Base-by-base conservation (phyloP, 2,113 vertebrate species). In the Leiothrix lutea region DNA sequence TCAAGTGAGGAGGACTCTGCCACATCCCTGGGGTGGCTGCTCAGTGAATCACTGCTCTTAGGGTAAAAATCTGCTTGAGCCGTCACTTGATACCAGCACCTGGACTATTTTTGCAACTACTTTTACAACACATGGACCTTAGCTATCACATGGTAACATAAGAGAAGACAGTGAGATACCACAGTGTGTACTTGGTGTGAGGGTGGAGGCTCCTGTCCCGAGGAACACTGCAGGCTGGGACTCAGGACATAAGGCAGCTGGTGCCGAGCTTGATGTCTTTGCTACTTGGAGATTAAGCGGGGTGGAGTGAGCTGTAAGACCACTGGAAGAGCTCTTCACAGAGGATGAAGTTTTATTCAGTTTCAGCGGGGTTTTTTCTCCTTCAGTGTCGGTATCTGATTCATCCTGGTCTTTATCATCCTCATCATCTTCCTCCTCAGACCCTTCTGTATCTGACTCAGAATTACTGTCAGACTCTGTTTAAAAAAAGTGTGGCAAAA, bases 381-480 rank as follows among this genome's bases (percentile, higher is more conserved):
- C 97, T 70, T 99, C 98, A 7, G 98, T 98, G 77, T 99, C 98
- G 6, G 98, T 98, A 97, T 98, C 98, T 0, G 98, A 98, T 94
- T 99, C 98, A 66, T 98, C 98, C 62, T 96, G 98, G 90, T 99
- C 98, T 97, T 98, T 98, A 98, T 98, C 96, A 93, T 98, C 98
- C 78, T 98, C 98, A 77, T 98, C 98, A 91, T 99, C 98, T 85
- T 98, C 98, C 78, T 98, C 98, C 92, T 99, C 99, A 60, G 99
- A 99, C 81, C 97, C 98, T 90, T 99, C 99, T 45, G 99, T 98
- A 97, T 99, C 99, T 42, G 98, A 99, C 71, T 99, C 99, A 90
- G 98, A 98, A 97, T 98, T 99, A 98, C 98, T 99, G 96, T 99
- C 98, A 45, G 99, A 99, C 94, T 99, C 99, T 99, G 97, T 93